phyloP scores from a whole-genome alignment of 2,113 vertebrate species.

The Epinephelus fuscoguttatus region DNA sequence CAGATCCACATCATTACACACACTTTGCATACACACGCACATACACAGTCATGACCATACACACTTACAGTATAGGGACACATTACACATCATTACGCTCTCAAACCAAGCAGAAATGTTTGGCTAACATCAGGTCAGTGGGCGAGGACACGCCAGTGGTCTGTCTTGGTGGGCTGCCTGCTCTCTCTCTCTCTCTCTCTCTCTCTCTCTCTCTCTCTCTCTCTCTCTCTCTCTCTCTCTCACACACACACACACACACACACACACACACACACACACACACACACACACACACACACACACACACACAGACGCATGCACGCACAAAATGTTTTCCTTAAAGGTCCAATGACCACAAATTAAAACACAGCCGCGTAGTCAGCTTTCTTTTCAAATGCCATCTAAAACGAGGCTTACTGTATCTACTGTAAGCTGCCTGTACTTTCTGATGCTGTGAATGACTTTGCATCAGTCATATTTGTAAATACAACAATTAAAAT shows the following conservation, averaged over 20 bases:
- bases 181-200: neutral
- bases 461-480: neutral
- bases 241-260: too few relatives aligned
- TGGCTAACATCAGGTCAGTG: constrained; percentile 53
- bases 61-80: constrained; percentile 21
- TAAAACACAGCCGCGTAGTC: neutral
- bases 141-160: constrained; percentile 10
- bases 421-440: neutral
- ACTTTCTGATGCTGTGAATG: neutral
- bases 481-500: neutral
- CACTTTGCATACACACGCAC: constrained; percentile 10
- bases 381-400: neutral
- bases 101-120: constrained; percentile 65
- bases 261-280: neutral
- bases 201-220: neutral
- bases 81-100: constrained; percentile 57
- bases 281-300: too few relatives aligned
- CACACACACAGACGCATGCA: neutral
- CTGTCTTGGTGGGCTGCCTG: neutral
- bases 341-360: neutral
- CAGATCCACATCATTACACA: constrained; percentile 65
- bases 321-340: neutral
- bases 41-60: neutral
- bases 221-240: neutral
- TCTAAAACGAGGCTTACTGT: neutral